A percentile compares a stretch with the other conserved stretches of the same genome.
Conservation (phyloP, 2,797 vertebrate genomes). For the Peromyscus aztecus region DNA sequence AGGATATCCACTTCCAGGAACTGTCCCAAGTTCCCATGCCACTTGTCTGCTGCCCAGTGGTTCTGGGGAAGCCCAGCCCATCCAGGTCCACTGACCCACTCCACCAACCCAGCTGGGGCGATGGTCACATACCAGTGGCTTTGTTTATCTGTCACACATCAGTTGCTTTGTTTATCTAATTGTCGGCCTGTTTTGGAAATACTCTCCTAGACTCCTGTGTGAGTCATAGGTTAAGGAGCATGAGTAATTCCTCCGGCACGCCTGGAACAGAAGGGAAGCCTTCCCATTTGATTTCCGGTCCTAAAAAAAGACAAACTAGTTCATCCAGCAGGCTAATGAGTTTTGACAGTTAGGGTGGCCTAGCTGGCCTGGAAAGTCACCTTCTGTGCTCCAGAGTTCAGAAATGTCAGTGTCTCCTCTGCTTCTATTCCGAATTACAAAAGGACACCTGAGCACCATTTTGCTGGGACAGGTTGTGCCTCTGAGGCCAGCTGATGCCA, state of each 20-base stretch:
- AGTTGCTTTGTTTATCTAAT: conserved; percentile 82
- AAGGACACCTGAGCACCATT: conserved; percentile 17
- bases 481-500: background rate
- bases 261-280: conserved; percentile 86
- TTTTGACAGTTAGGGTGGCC: conserved; percentile 78
- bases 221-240: conserved; percentile 87
- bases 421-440: conserved; percentile 49
- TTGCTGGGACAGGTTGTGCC: background rate
- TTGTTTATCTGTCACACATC: conserved; percentile 78
- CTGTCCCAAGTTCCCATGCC: background rate
- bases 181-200: conserved; percentile 86
- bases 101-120: background rate
- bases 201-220: conserved; percentile 86
- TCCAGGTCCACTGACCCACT: background rate
- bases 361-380: conserved; percentile 68
- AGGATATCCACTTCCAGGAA: conserved; percentile 33
- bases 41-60: background rate
- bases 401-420: conserved; percentile 8
- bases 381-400: conserved; percentile 14
- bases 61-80: background rate
- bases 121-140: conserved; percentile 68
- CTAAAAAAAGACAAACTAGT: conserved; percentile 86
- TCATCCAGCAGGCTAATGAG: conserved; percentile 81
- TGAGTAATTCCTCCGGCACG: conserved; percentile 87
- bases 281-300: conserved; percentile 88